These are phyloP conservation scores for Hyles euphorbiae DNA, from an alignment of 1,140 invertebrate genomes.

Conservation along the genomic window DNA sequence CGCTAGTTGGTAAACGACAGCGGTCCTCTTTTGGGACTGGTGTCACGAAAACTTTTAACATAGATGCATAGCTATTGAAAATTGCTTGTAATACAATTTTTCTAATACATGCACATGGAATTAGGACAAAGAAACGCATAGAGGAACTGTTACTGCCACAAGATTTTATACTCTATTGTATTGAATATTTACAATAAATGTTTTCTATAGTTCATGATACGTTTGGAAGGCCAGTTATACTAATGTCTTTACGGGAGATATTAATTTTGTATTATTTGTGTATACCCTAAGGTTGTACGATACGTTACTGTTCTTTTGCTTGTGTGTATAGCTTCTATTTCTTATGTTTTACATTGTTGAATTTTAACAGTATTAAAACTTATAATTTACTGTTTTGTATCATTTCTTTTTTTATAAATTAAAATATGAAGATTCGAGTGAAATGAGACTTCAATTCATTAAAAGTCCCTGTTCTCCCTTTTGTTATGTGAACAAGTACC, in stretches of 20 bases:
- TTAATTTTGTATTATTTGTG: background rate
- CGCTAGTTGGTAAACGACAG: background rate
- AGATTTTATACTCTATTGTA: no score
- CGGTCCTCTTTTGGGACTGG: background rate
- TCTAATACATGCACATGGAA: conserved; percentile 8
- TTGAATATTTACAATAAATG: no score
- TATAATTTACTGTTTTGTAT: conserved; percentile 27
- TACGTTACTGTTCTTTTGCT: conserved; percentile 50
- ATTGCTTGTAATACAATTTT: conserved; percentile 7
- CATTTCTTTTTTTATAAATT: conserved; percentile 14
- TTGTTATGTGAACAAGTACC: no score
- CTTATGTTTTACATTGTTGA: conserved; percentile 67
- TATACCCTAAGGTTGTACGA: conserved; percentile 28
- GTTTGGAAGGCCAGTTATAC: no score
- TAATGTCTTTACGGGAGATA: background rate
- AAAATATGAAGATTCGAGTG: no score
- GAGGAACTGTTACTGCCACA: background rate
- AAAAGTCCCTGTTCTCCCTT: no score
- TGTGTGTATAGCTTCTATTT: conserved; percentile 52
- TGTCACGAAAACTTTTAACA: conserved; percentile 11
- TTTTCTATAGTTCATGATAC: no score
- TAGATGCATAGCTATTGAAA: conserved; percentile 13
- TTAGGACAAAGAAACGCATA: conserved; percentile 10
- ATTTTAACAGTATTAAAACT: conserved; percentile 70
- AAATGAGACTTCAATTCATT: no score